Base-by-base conservation (phyloP, 1,140 invertebrate species). In the Cephus cinctus region DNA sequence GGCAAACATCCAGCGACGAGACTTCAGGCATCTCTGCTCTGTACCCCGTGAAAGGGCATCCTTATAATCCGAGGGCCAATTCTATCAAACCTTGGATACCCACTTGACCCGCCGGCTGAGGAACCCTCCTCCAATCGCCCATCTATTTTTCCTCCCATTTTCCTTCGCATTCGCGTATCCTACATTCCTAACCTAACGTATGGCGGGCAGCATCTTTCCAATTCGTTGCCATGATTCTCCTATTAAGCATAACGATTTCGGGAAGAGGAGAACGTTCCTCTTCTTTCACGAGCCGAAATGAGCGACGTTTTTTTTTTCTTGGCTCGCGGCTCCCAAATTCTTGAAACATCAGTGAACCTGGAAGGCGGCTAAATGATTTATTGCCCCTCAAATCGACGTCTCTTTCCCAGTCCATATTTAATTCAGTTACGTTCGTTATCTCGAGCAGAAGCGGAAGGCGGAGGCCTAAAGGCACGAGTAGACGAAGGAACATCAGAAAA, bases 21-120 rank as follows among this genome's bases (percentile, higher is more conserved):
- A n/a, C n/a, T n/a, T n/a, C n/a, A n/a, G n/a, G n/a, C n/a, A n/a
- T n/a, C n/a, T n/a, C n/a, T n/a, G n/a, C n/a, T n/a, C n/a, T n/a
- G n/a, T n/a, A n/a, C n/a, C n/a, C n/a, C n/a, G n/a, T n/a, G n/a
- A n/a, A n/a, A 6, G n/a, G 27, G 27, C 27, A 11, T 9, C 9
- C 27, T 30, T 12, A 12, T 36, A 36, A 36, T 36, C 34, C 34
- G 3, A 36, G 14, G 8, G 34, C 15, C 34, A 36, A 36, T 36
- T 36, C 34, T 36, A 36, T 36, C 34, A 36, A 36, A 36, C 11
- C 34, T 15, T 36, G 9, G 34, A 36, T 11, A n/a, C 15, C 34
- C 34, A 12, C 34, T 36, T 18, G 34, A 36, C 8, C 15, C 34
- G 34, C 14, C 6, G 34, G n/a, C n/a, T n/a, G 8, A 30, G 14